Evolutionary conservation across 2,888 invertebrate species (phyloP), one percentile per base, ranked within the genome.

Genomic region (Euzetes globulus): DNA sequence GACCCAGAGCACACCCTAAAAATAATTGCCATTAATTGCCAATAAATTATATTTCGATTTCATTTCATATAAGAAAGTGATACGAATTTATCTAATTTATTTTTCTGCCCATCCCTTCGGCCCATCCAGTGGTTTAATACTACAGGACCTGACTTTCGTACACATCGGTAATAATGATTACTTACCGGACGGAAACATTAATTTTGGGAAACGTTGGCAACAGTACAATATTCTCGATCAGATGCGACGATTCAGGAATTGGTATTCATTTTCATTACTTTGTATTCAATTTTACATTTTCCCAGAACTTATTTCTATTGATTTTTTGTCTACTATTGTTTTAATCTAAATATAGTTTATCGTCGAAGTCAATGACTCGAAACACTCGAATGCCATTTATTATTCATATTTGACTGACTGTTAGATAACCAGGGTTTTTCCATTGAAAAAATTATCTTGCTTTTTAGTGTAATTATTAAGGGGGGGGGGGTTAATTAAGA

Each of bases 81-180:
- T 47, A 5, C 7, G 17, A 13, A 47, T 47, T n/a, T 55, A 33
- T 33, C 5, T 33, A 33, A 33, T 6, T 9, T 6, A 33, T 33
- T 33, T 33, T 33, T 33, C 33, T 33, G 33, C 33, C 33, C 33
- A 33, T 9, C n/a, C 33, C 15, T 29, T 63, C 15, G 4, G 6
- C 27, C 15, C 29, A 22, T 22, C 13, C 86, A 98, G 97, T 81
- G 98, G 98, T 77, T 87, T 99, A 79, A 95, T 99, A 78, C 87
- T 99, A 71, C 98, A 99, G 88, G 99, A 99, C 85, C 86, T 99
- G 83, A 99, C 99, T 19, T 99, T 99, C 84, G 95, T 99, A 70
- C 94, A 99, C 84, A 94, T 96, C 82, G 99, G 98, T 68, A 99
- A 98, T 84, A 92, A 89, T 76, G 94, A 98, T 83, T 86, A 90